Conservation (phyloP, 2,888 invertebrate species). For the Hermodice carunculata region DNA sequence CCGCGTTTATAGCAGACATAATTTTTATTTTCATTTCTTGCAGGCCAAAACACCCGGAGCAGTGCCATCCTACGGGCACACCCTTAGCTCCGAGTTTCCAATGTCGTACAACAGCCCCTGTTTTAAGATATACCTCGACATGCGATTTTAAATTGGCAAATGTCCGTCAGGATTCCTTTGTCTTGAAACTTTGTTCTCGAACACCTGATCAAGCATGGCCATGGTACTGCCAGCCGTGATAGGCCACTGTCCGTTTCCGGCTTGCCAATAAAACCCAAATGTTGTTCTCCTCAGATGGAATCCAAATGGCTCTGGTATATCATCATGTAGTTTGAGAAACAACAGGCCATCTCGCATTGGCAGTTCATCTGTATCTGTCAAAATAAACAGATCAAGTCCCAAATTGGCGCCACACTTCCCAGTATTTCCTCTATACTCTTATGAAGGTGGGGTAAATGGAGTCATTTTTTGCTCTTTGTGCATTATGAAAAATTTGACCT, state of each 20-base stretch:
- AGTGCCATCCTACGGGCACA: conserved; percentile 25
- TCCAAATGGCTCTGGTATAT: conserved; percentile 17
- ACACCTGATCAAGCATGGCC: conserved; percentile 3
- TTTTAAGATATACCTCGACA: background rate
- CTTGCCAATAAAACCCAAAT: conserved; percentile 17
- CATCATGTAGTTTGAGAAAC: conserved; percentile 19
- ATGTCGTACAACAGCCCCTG: background rate
- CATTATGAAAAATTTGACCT: too few relatives aligned
- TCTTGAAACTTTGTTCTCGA: conserved; percentile 1
- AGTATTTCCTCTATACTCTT: too few relatives aligned
- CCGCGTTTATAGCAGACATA: conserved; percentile 12
- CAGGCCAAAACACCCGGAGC: conserved; percentile 12
- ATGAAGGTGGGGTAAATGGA: too few relatives aligned
- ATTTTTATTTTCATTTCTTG: conserved; percentile 5
- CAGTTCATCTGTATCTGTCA: conserved; percentile 19
- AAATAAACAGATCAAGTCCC: conserved; percentile 19
- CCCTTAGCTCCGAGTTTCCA: background rate
- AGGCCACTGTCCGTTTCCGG: background rate
- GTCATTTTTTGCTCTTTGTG: too few relatives aligned
- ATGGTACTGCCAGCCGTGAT: conserved; percentile 6
- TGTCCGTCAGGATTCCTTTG: background rate
- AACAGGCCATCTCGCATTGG: conserved; percentile 7
- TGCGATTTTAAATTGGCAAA: background rate
- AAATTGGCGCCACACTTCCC: too few relatives aligned
- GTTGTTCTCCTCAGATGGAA: conserved; percentile 1